Conservation (phyloP, 2,888 invertebrate species). For the Zygaena filipendulae region DNA sequence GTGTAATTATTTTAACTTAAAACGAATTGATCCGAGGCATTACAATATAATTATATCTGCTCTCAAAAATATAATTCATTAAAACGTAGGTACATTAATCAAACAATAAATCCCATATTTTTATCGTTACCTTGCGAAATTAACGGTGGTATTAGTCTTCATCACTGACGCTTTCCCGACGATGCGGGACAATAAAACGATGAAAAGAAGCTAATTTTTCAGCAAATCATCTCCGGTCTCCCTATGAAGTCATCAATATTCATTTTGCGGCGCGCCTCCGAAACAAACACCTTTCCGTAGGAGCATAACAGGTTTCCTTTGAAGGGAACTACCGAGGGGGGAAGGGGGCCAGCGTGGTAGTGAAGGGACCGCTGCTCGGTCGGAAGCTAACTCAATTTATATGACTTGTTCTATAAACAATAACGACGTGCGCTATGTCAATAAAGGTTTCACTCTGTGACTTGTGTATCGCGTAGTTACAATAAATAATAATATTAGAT, state of each 20-base stretch:
- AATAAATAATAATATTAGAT: too few species aligned
- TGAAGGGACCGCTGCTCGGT: slow-evolving; percentile 28
- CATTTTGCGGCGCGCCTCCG: slow-evolving; percentile 60
- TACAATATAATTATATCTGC: background rate
- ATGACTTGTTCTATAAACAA: slow-evolving; percentile 54
- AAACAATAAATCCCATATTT: slow-evolving; percentile 33
- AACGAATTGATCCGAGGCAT: too few species aligned
- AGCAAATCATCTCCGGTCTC: slow-evolving; percentile 62
- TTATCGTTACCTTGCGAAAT: slow-evolving; percentile 55
- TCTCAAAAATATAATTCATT: slow-evolving; percentile 12
- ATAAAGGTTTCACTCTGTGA: slow-evolving; percentile 29
- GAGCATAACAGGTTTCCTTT: slow-evolving; percentile 48
- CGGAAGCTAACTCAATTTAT: slow-evolving; percentile 52
- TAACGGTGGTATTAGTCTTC: slow-evolving; percentile 64
- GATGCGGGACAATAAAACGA: slow-evolving; percentile 58
- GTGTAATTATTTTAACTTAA: too few species aligned
- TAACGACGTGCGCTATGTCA: slow-evolving; percentile 30
- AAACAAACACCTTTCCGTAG: slow-evolving; percentile 62
- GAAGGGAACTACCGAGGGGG: slow-evolving; percentile 43
- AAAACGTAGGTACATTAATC: slow-evolving; percentile 10
- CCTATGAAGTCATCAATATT: slow-evolving; percentile 66
- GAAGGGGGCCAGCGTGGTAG: too few species aligned
- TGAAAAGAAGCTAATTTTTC: slow-evolving; percentile 67
- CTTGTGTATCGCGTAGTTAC: too few species aligned
- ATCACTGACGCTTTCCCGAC: slow-evolving; percentile 47